These are phyloP conservation scores for Beroe forskalii DNA, from an alignment of 37 sponge, comb jelly and placozoan genomes.

Conservation along the genomic window DNA sequence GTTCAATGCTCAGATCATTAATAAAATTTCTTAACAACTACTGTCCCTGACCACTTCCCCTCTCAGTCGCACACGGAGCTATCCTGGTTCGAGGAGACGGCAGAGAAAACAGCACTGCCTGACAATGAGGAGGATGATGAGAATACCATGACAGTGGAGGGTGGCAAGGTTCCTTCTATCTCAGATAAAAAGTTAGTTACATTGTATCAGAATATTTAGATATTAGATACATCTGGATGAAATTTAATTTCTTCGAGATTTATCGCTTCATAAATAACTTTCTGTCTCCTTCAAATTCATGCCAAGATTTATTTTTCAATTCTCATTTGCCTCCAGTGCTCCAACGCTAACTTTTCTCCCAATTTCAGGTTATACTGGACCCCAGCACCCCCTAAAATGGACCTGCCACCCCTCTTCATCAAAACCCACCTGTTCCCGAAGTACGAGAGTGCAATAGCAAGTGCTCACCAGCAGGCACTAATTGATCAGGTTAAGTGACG, in stretches of 20 bases:
- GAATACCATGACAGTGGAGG: neutral
- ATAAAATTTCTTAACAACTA: too few species aligned
- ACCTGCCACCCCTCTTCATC: slow-evolving; percentile 75
- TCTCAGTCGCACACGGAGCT: slow-evolving; percentile 18
- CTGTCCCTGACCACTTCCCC: too few species aligned
- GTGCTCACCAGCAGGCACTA: slow-evolving; percentile 43
- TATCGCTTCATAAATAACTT: too few species aligned
- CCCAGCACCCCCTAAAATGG: slow-evolving; percentile 88
- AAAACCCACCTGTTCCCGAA: slow-evolving; percentile 74
- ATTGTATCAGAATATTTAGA: neutral
- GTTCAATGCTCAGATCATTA: too few species aligned
- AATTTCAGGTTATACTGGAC: slow-evolving; percentile 77
- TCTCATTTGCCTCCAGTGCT: too few species aligned
- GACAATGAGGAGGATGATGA: neutral
- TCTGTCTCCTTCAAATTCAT: too few species aligned
- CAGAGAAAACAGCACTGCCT: neutral
- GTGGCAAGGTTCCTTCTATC: slow-evolving; percentile 2
- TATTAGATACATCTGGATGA: too few species aligned
- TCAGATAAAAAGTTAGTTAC: slow-evolving; percentile 26
- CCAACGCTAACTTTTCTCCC: too few species aligned
- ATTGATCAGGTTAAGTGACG: slow-evolving; percentile 9
- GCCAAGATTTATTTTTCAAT: too few species aligned
- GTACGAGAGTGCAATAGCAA: slow-evolving; percentile 68
- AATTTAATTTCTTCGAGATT: too few species aligned
- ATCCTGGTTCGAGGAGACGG: slow-evolving; percentile 45